A percentile compares a stretch with the other conserved stretches of the same genome.
These are phyloP conservation scores for Ptyas mucosa DNA, from an alignment of 2,113 vertebrate species.

Conservation along the genomic window DNA sequence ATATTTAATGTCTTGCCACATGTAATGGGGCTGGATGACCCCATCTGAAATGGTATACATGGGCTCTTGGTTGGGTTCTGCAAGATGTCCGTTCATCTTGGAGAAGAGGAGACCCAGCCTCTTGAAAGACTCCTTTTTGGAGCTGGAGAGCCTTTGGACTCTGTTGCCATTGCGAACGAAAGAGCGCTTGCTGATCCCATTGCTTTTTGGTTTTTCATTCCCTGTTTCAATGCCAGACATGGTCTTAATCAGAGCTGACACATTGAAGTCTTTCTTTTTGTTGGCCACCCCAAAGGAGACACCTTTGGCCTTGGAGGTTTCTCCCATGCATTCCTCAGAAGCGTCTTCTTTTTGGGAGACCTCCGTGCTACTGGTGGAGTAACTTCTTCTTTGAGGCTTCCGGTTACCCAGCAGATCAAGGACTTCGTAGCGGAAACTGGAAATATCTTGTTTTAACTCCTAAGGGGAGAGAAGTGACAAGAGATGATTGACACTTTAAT, in stretches of 20 bases:
- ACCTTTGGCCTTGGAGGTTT: constrained; percentile 73
- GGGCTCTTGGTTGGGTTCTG: constrained; percentile 74
- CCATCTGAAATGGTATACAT: constrained; percentile 93
- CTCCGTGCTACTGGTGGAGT: constrained; percentile 87
- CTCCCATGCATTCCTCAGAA: constrained; percentile 68
- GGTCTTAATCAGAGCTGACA: constrained; percentile 84
- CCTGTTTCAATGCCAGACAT: constrained; percentile 77
- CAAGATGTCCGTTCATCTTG: constrained; percentile 82
- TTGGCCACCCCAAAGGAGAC: constrained; percentile 74
- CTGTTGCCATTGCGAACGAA: constrained; percentile 76
- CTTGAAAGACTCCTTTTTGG: constrained; percentile 87
- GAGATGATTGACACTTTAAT: constrained; percentile 25
- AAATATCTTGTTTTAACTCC: constrained; percentile 98
- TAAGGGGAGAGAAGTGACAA: constrained; percentile 51
- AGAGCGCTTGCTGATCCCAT: constrained; percentile 81
- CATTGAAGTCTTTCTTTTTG: constrained; percentile 75
- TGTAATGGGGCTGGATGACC: constrained; percentile 82
- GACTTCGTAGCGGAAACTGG: constrained; percentile 97
- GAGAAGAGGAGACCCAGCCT: constrained; percentile 90
- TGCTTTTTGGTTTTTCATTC: constrained; percentile 86
- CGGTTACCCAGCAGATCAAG: constrained; percentile 92
- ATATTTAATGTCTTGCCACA: constrained; percentile 85
- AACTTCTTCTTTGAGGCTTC: constrained; percentile 85
- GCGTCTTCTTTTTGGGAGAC: constrained; percentile 80
- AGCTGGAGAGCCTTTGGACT: constrained; percentile 76